Evolutionary conservation across 1,140 invertebrate genomes (phyloP), one percentile per base, ranked within the genome.

Genomic region (Euglossa dilemma): DNA sequence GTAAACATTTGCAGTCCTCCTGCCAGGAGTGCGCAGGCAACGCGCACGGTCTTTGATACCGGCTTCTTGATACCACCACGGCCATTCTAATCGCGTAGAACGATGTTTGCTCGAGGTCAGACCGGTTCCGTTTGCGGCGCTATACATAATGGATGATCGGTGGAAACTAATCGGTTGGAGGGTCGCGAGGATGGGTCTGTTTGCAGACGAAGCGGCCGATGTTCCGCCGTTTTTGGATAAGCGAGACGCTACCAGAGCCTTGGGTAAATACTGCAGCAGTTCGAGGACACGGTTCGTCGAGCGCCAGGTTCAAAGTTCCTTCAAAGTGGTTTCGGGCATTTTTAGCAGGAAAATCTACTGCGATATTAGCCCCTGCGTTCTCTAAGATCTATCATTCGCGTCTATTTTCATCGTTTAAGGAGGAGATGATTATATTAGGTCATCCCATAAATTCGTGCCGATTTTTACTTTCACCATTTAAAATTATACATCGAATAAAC

Each of bases 141-240:
- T n/a, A 81, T 81, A 81, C 74, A 81, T 81, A 81, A 81, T 81
- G 72, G 43, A 81, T 81, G 72, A 67, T 57, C 59, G n/a, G 18
- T n/a, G 25, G 52, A 64, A 66, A 67, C 61, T 73, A 74, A 81
- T 76, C 72, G 72, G 63, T 61, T 20, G 16, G 45, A 8, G 11
- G 47, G n/a, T 76, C 50, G 7, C 23, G 11, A 12, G 5, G 11
- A 14, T 2, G 6, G 28, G 23, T 23, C 20, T 11, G 18, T 52
- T 43, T 43, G 50, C n/a, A 18, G 50, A 50, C 18, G 14, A 23
- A 73, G 36, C 18, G 0, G 66, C 6, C 6, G n/a, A 28, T n/a
- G 43, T 23, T 61, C 6, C 23, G 36, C 6, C 43, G 20, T 72
- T 72, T 72, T 56, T 36, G 20, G 28, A n/a, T 16, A 54, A 54